These are phyloP conservation scores for Drosophila kikkawai DNA, from an alignment of 1,140 invertebrate species.

Conservation along the genomic window DNA sequence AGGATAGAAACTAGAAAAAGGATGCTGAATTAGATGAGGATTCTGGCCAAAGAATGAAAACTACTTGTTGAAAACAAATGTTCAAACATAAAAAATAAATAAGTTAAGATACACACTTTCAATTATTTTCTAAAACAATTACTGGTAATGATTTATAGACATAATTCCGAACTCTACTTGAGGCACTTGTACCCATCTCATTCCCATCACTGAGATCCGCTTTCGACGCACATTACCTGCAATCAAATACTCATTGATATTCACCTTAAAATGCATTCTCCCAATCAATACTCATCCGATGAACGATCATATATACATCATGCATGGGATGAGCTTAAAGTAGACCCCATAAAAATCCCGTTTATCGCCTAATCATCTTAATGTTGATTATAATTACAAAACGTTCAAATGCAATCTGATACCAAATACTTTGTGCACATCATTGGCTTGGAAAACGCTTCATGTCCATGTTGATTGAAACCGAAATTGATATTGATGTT, in stretches of 20 bases:
- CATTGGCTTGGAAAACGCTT: constrained; percentile 51
- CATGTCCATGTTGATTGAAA: constrained; percentile 65
- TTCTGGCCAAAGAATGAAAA: too few relatives aligned
- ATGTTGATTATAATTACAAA: constrained; percentile 71
- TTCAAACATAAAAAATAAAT: background rate
- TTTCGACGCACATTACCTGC: constrained; percentile 4
- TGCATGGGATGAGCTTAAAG: constrained; percentile 3
- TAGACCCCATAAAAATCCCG: constrained; percentile 37
- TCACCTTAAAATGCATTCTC: constrained; percentile 18
- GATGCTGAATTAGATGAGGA: background rate
- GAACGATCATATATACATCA: constrained; percentile 10
- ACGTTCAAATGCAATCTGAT: constrained; percentile 52
- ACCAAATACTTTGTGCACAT: constrained; percentile 65
- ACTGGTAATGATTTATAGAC: background rate
- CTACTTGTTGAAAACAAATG: background rate
- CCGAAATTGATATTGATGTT: constrained; percentile 65
- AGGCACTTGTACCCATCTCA: background rate
- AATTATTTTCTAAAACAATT: background rate
- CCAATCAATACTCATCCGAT: constrained; percentile 13
- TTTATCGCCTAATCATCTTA: constrained; percentile 62
- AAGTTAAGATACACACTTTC: background rate
- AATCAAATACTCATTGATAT: constrained; percentile 19
- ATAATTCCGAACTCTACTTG: background rate
- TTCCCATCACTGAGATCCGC: background rate
- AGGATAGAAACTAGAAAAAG: background rate